Conservation (phyloP, 2,888 invertebrate genomes). For the Mantis religiosa region DNA sequence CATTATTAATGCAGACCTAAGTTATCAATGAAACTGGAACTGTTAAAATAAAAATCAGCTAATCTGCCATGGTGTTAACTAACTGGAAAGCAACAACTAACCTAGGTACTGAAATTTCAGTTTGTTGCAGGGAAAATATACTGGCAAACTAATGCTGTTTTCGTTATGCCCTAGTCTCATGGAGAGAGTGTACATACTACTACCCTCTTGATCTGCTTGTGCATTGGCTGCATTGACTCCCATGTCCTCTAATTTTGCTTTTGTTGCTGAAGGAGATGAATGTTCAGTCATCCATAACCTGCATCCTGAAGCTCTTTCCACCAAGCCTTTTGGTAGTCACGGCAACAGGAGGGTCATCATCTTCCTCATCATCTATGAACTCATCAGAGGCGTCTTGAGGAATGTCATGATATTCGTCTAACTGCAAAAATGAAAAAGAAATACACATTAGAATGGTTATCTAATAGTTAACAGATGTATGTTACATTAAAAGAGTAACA, state of each 20-base stretch:
- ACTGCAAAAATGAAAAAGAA: constrained; percentile 37
- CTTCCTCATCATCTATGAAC: constrained; percentile 49
- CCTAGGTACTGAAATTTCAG: background rate
- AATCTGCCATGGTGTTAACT: background rate
- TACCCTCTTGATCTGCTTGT: background rate
- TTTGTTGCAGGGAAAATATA: background rate
- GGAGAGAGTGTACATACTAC: background rate
- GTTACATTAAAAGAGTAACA: background rate
- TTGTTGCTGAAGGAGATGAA: background rate
- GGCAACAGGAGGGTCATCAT: constrained; percentile 43
- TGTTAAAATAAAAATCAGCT: background rate
- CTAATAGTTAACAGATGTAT: background rate
- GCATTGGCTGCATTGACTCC: background rate
- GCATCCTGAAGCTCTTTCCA: constrained; percentile 54
- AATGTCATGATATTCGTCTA: constrained; percentile 51
- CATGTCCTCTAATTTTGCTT: background rate
- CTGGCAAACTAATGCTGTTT: background rate
- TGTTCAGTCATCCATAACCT: constrained; percentile 47
- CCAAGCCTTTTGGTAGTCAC: constrained; percentile 41
- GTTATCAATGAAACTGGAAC: background rate
- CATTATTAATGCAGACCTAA: background rate
- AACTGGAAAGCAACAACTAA: background rate
- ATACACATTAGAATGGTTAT: constrained; percentile 1
- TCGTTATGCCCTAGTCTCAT: background rate
- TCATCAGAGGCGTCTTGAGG: constrained; percentile 38